Conservation (phyloP, 2,797 vertebrate species). For the Scolopax rusticola region DNA sequence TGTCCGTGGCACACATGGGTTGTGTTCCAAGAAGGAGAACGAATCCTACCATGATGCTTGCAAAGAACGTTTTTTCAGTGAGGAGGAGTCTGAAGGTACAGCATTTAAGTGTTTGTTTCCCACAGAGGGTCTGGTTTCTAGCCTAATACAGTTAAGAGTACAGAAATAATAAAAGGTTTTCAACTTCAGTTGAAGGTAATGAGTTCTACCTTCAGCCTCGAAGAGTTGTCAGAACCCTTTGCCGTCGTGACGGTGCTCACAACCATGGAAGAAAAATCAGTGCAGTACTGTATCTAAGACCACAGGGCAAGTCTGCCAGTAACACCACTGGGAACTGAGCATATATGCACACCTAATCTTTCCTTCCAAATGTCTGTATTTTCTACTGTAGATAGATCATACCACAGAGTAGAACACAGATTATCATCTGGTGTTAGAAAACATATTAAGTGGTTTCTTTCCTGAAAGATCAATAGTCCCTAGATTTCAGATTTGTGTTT, state of each 20-base stretch:
- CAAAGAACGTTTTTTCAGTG: slow-evolving; percentile 89
- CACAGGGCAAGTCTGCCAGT: neutral
- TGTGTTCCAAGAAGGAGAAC: slow-evolving; percentile 78
- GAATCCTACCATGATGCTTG: slow-evolving; percentile 79
- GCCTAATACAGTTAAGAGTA: neutral
- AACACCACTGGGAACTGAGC: neutral
- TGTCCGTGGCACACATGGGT: slow-evolving; percentile 62
- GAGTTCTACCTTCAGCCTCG: neutral
- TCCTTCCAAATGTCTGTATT: neutral
- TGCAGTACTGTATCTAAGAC: neutral
- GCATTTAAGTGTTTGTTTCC: neutral
- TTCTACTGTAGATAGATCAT: neutral
- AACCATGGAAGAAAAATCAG: neutral
- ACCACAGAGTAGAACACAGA: neutral
- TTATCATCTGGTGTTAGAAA: neutral
- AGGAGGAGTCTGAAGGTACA: slow-evolving; percentile 82
- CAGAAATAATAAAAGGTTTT: neutral
- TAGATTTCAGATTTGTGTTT: neutral
- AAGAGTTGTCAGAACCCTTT: neutral
- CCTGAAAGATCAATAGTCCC: neutral
- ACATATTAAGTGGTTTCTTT: neutral
- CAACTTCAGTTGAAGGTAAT: neutral
- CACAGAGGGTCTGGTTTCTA: neutral
- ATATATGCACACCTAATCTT: neutral
- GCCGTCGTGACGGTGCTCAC: neutral